Evolutionary conservation across 2,888 invertebrate genomes (phyloP), one percentile per base, ranked within the genome.

Genomic region (Thyatira batis): DNA sequence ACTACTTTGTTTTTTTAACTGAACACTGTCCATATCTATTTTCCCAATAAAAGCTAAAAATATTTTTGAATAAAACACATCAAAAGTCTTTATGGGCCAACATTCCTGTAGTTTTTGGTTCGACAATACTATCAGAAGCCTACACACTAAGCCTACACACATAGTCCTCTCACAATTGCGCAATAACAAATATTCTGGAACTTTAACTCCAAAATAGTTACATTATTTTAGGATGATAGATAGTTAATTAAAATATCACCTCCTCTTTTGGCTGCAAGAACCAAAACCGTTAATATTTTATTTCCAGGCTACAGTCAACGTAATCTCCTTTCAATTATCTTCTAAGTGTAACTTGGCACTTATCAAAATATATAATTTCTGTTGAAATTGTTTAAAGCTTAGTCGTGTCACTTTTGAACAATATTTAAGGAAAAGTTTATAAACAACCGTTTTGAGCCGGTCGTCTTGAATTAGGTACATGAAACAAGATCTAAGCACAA

Each of bases 391-490:
- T 73, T 63, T 54, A 55, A 58, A 55, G 60, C 58, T 60, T 57
- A 57, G 52, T 46, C 49, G 49, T 52, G 48, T 27, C 57, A 60
- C 61, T 61, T 64, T 62, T 54, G 49, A 64, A 61, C 20, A 46
- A 27, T 48, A 27, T 27, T 48, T 48, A 28, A 28, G 48, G 27
- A 48, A 17, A 77, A 80, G 71, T 82, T 80, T 53, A 53, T 58
- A 63, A 76, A 76, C 70, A 76, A 81, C 58, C 76, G 73, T 71
- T 73, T 72, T 57, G 65, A 69, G 70, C 69, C 75, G 70, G 79
- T 76, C 76, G 74, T 75, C 72, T 84, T 75, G 72, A 81, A 85
- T 84, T 84, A n/a, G n/a, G n/a, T n/a, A 80, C 63, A 67, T 58
- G 72, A 72, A 78, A 78, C 72, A 67, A 67, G 65, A 69, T 58